Evolutionary conservation across 2,113 vertebrate genomes (phyloP).

Genomic region (Scophthalmus maximus): DNA sequence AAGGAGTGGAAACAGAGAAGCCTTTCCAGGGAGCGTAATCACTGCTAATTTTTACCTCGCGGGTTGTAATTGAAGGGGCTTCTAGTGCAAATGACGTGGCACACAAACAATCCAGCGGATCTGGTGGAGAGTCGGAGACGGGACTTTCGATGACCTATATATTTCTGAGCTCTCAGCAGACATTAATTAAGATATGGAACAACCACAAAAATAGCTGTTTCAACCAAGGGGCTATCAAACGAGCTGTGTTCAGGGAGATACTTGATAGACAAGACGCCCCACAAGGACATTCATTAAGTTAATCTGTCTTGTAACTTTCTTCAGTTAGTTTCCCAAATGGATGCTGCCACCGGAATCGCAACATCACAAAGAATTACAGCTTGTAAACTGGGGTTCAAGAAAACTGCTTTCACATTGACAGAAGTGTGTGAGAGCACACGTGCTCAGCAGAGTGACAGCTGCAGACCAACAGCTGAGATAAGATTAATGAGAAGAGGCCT

Average conservation of each 20-base stretch:
- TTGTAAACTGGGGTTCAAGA: neutral
- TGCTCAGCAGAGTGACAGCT: constrained; percentile 43
- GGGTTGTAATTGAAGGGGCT: constrained; percentile 52
- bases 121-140: constrained; percentile 1
- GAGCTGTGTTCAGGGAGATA: neutral
- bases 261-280: neutral
- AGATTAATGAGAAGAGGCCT: constrained; percentile 44
- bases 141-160: constrained; percentile 39
- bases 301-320: neutral
- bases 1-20: constrained; percentile 40
- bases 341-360: neutral
- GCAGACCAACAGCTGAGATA: constrained; percentile 44
- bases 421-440: constrained; percentile 29
- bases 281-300: neutral
- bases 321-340: neutral
- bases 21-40: constrained; percentile 39
- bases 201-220: neutral
- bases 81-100: constrained; percentile 28
- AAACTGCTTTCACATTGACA: constrained; percentile 22
- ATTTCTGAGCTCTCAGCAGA: constrained; percentile 16
- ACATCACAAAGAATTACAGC: constrained; percentile 12
- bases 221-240: neutral
- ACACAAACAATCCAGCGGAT: constrained; percentile 40
- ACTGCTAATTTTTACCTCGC: constrained; percentile 62
- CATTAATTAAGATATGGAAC: neutral